Base-by-base conservation (phyloP, 2,797 vertebrate species). In the Huso huso region DNA sequence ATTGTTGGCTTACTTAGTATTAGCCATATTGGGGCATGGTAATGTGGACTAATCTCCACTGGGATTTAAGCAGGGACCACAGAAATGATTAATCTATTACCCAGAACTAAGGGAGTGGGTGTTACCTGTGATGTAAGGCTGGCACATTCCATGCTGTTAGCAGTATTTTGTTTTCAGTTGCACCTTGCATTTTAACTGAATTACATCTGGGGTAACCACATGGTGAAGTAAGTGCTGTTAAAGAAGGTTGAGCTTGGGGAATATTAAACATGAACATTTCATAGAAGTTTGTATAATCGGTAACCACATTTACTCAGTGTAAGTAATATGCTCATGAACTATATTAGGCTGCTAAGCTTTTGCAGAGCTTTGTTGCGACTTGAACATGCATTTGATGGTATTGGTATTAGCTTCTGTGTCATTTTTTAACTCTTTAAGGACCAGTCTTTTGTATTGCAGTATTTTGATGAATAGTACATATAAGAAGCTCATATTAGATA, bases 151-250 rank as follows among this genome's bases (percentile, higher is more conserved):
- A 58, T n/a, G 37, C 37, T 37, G 5, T 37, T 0, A 58, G 55
- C 55, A 2, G 55, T 13, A n/a, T 58, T 13, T 10, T 58, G 55
- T n/a, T n/a, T 58, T 58, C 55, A n/a, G 10, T 13, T 58, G 55
- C 55, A 11, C 8, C 7, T 11, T 58, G 10, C 55, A 7, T 13
- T n/a, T 11, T n/a, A 11, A 13, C 55, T 11, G 55, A 58, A 2
- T 13, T 58, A 13, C 37, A 37, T 37, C 37, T 37, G 37, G 37
- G 37, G 4, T 37, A 37, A 37, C 37, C 37, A 37, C 64, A 57
- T 65, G 64, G 64, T 37, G 55, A 65, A 51, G 48, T 52, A 37
- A 23, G 11, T 65, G 18, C 53, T 18, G 51, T 18, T 65, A 10
- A 48, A 15, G 48, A 12, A 8, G 51, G 2, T 6, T n/a, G 55